Conservation (phyloP, 2,113 vertebrate species). For the Elaphurus davidianus region DNA sequence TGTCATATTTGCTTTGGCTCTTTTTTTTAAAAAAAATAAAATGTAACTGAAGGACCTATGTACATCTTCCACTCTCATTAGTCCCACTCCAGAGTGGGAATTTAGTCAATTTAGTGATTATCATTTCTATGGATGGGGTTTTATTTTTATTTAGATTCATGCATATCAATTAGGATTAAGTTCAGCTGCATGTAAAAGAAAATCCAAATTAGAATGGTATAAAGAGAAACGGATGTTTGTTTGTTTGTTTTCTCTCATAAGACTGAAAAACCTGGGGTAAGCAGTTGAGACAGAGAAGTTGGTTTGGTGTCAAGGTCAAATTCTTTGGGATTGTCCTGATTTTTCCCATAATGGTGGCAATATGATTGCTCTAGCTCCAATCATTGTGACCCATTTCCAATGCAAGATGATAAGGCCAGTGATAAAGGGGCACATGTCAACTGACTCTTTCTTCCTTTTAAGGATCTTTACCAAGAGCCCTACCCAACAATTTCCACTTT, state of each 20-base stretch:
- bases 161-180: not conserved
- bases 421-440: not conserved
- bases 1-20: not conserved
- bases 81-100: not conserved
- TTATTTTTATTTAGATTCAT: not conserved
- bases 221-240: not conserved
- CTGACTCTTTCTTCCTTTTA: not conserved
- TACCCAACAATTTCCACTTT: not conserved
- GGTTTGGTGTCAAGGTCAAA: not conserved
- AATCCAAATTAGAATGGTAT: not conserved
- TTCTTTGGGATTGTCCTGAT: not conserved
- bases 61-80: not conserved
- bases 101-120: not conserved
- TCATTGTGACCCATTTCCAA: not conserved
- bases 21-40: conserved; percentile 17
- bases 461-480: not conserved
- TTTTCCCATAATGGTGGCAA: not conserved
- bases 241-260: not conserved
- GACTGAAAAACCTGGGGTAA: not conserved
- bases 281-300: not conserved
- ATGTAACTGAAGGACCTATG: not conserved
- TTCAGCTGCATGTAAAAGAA: not conserved
- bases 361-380: not conserved
- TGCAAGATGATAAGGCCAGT: not conserved
- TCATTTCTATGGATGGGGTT: not conserved